These are phyloP conservation scores for Acanthopleura granulata DNA, from an alignment of 2,888 invertebrate species.

Conservation along the genomic window DNA sequence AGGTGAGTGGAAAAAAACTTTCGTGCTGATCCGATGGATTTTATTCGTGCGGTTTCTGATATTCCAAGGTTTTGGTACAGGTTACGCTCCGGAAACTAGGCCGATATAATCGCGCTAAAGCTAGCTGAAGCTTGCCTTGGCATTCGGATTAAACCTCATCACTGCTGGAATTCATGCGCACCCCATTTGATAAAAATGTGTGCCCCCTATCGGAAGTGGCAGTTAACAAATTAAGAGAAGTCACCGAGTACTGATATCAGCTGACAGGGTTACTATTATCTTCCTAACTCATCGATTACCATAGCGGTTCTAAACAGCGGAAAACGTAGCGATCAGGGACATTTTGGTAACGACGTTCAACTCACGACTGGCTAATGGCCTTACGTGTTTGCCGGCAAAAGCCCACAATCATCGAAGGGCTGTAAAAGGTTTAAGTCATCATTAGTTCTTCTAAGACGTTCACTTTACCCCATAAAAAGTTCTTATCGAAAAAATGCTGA, in stretches of 20 bases:
- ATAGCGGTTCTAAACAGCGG: slow-evolving; percentile 1
- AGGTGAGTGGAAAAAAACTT: too few species aligned
- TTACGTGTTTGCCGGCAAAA: not conserved
- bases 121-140: too few species aligned
- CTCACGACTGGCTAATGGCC: not conserved
- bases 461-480: not conserved
- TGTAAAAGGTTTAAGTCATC: slow-evolving; percentile 4
- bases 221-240: slow-evolving; percentile 10
- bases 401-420: not conserved
- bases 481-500: not conserved
- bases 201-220: not conserved
- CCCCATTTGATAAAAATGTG: too few species aligned
- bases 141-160: too few species aligned
- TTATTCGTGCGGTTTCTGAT: too few species aligned
- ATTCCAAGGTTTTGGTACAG: too few species aligned
- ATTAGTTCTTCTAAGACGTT: slow-evolving; percentile 7
- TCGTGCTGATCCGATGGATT: too few species aligned
- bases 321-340: not conserved
- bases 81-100: too few species aligned
- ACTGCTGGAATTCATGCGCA: too few species aligned
- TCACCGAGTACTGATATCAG: not conserved
- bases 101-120: too few species aligned
- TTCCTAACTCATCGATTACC: not conserved
- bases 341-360: not conserved
- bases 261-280: not conserved